phyloP scores from a whole-genome alignment of 2,113 vertebrate species.

The Pterophyllum scalare region DNA sequence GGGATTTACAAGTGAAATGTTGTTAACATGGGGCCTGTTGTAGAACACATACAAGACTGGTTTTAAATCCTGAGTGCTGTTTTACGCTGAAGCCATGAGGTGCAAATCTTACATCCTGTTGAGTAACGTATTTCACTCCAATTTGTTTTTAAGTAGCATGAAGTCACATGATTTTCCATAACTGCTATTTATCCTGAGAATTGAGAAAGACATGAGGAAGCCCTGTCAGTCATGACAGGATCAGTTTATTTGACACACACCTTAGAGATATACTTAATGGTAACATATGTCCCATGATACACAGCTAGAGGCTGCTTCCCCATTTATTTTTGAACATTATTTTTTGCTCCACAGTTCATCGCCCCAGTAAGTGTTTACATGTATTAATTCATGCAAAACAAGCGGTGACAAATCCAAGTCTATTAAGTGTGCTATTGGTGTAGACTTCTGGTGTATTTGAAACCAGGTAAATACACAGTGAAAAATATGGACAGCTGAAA shows the following conservation, averaged over 20 bases:
- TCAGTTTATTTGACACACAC: conserved; percentile 22
- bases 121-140: not conserved
- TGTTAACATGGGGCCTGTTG: conserved; percentile 29
- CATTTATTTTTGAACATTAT: not conserved
- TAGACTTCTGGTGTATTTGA: not conserved
- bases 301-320: not conserved
- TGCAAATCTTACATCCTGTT: not conserved
- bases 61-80: conserved; percentile 21
- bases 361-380: not conserved
- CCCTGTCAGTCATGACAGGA: conserved; percentile 25
- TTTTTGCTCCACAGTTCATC: not conserved
- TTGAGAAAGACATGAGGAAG: not conserved
- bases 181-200: conserved; percentile 34
- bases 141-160: not conserved
- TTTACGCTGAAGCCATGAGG: not conserved
- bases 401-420: not conserved
- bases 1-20: conserved; percentile 41
- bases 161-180: not conserved
- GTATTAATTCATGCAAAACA: not conserved
- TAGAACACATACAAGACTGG: not conserved
- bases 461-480: not conserved
- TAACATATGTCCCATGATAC: conserved; percentile 27
- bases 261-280: conserved; percentile 41
- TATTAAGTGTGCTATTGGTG: not conserved
- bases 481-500: not conserved